Evolutionary conservation across 2,113 vertebrate genomes (phyloP), one percentile per base, ranked within the genome.

Genomic region (Psophia crepitans): DNA sequence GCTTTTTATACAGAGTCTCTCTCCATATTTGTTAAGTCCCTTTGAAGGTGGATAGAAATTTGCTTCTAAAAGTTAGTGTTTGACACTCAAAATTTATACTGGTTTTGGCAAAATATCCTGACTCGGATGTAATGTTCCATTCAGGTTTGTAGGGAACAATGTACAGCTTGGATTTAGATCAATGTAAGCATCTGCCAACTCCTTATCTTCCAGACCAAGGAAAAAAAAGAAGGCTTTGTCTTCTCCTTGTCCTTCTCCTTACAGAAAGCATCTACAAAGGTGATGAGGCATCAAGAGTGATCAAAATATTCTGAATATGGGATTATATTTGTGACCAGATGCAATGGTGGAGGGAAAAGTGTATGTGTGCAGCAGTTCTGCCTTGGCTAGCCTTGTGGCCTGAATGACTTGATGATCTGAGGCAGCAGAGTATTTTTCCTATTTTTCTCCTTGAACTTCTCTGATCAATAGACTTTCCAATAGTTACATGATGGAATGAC

Each of bases 401-500:
- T 86, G 57, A 54, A 58, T 2, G 5, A 80, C 49, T 79, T 66
- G 60, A 51, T 79, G 66, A 48, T 33, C 9, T 54, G 10, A 9
- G 6, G 22, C 41, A 15, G 43, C 43, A 9, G 3, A 84, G 8
- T 48, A 14, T 53, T 44, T 86, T 92, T 85, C 35, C 48, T 69
- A 19, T 35, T 82, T 94, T 87, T 76, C 89, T 92, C 66, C 16
- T 89, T 57, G 21, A 93, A 54, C 70, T 79, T 65, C 48, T 83
- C 77, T 84, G 78, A 96, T 96, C 90, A 70, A 96, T 94, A 65
- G 57, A 65, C 22, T 84, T 95, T 65, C 77, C 65, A 87, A 94
- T 94, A 96, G 80, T 90, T 93, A 83, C 91, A 49, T 0, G 10
- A 83, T 77, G 89, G 86, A 95, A 89, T 95, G 91, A 91, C 84